phyloP scores from a whole-genome alignment of 2,797 vertebrate species.

The Hypotaenidia philippensis region DNA sequence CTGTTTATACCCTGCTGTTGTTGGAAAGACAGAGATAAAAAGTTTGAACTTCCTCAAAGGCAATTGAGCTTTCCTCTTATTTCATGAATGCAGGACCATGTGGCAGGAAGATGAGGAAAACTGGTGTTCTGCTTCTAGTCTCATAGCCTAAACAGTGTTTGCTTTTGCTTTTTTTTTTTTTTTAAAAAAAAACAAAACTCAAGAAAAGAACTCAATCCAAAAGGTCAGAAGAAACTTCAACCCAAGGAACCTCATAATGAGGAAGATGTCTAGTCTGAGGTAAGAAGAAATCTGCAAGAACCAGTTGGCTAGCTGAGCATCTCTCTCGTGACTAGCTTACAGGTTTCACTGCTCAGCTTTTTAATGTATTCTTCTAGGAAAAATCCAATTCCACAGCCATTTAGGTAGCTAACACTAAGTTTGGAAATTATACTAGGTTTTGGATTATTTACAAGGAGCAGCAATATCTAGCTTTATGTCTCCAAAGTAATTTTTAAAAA shows the following conservation, averaged over 20 bases:
- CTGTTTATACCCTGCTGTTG: background rate
- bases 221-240: background rate
- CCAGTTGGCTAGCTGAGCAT: background rate
- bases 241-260: background rate
- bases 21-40: background rate
- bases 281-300: background rate
- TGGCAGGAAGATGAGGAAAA: background rate
- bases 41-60: background rate
- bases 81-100: background rate
- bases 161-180: background rate
- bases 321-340: background rate
- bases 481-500: rapidly evolving
- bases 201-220: background rate
- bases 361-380: background rate
- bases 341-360: background rate
- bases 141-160: background rate
- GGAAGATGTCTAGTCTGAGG: background rate
- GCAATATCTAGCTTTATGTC: background rate
- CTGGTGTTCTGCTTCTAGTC: background rate
- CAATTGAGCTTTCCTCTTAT: background rate
- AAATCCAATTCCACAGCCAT: background rate
- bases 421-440: background rate
- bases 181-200: too few species aligned
- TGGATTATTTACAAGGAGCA: background rate
- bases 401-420: background rate